phyloP scores from a whole-genome alignment of 2,797 vertebrate species.

The Ptychadena robeensis region DNA sequence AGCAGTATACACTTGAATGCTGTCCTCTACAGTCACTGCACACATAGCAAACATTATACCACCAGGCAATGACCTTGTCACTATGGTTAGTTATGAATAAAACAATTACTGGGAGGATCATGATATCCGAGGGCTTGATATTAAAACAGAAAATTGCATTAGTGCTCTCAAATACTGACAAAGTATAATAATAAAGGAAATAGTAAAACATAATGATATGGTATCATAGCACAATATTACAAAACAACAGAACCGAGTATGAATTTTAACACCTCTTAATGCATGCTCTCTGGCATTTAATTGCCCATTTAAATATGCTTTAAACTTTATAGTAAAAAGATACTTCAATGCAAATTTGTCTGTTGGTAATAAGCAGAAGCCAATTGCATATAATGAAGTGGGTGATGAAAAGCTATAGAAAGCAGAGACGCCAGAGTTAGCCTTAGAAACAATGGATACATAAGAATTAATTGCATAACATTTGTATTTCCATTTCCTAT shows the following conservation, averaged over 20 bases:
- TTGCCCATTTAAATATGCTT: constrained; percentile 64
- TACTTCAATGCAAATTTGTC: constrained; percentile 16
- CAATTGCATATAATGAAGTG: constrained; percentile 31
- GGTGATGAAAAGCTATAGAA: constrained; percentile 35
- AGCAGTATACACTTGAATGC: constrained; percentile 11
- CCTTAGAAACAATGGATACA: constrained; percentile 38
- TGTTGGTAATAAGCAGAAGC: constrained; percentile 43
- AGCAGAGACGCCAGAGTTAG: constrained; percentile 19
- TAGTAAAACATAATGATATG: constrained; percentile 31
- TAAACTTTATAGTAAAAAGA: constrained; percentile 28
- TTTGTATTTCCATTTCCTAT: constrained; percentile 16
- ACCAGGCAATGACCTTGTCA: constrained; percentile 31
- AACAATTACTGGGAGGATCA: constrained; percentile 14
- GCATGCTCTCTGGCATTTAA: constrained; percentile 28
- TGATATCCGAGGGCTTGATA: background rate
- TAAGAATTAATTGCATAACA: constrained; percentile 31
- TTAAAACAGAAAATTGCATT: background rate
- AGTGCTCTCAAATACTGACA: background rate
- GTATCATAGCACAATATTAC: constrained; percentile 9
- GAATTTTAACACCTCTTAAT: constrained; percentile 32
- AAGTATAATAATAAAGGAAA: constrained; percentile 32
- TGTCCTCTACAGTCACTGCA: constrained; percentile 37
- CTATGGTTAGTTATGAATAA: constrained; percentile 30
- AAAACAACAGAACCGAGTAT: background rate
- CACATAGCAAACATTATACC: constrained; percentile 7